A percentile compares a stretch with the other conserved stretches of the same genome.
These are phyloP conservation scores for Netelia melanura DNA, from an alignment of 2,888 invertebrate genomes.

Conservation along the genomic window DNA sequence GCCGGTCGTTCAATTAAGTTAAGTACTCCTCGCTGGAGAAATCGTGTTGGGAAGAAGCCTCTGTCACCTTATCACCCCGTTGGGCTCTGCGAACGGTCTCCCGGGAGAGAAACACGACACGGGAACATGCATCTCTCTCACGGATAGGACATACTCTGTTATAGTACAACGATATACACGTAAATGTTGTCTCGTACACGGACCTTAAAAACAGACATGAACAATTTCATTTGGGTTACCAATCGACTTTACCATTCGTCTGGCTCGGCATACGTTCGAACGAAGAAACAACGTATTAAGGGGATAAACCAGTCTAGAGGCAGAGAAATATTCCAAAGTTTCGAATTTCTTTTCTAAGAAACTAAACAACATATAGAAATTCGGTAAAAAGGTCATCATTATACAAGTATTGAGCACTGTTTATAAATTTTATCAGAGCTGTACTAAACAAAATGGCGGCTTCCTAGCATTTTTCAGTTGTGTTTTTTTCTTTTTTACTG, in stretches of 20 bases:
- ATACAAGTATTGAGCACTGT: too few relatives aligned
- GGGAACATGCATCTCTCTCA: not conserved
- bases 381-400: too few relatives aligned
- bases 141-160: slow-evolving; percentile 22
- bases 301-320: too few relatives aligned
- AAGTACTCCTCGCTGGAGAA: slow-evolving; percentile 67
- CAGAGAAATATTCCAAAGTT: too few relatives aligned
- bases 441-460: too few relatives aligned
- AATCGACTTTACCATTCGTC: slow-evolving; percentile 26
- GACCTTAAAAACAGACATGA: slow-evolving; percentile 39
- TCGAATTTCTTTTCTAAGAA: too few relatives aligned
- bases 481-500: too few relatives aligned
- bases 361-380: too few relatives aligned
- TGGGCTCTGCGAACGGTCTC: slow-evolving; percentile 14
- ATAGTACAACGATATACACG: slow-evolving; percentile 29
- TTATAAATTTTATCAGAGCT: too few relatives aligned
- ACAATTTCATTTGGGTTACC: slow-evolving; percentile 48
- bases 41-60: slow-evolving; percentile 65
- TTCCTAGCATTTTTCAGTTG: too few relatives aligned
- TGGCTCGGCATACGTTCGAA: not conserved
- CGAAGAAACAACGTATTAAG: not conserved
- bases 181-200: not conserved
- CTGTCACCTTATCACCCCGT: slow-evolving; percentile 44
- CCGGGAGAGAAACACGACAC: slow-evolving; percentile 38
- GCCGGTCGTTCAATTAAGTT: slow-evolving; percentile 73